Evolutionary conservation across 2,888 invertebrate genomes (phyloP), one percentile per base, ranked within the genome.

Genomic region (Deroplatys truncata): DNA sequence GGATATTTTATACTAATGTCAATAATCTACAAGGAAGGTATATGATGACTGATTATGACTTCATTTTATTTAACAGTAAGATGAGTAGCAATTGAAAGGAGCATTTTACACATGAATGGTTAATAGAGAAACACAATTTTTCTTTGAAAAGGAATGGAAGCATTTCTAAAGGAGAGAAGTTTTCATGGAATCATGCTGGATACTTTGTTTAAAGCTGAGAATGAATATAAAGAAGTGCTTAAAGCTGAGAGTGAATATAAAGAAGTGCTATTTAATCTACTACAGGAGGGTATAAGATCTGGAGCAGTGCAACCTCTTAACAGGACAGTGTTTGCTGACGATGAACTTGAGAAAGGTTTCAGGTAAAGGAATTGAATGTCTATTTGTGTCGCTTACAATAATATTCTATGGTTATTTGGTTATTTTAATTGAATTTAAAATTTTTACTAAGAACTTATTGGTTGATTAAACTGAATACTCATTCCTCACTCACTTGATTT

Each of bases 301-400:
- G 96, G 96, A 0, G 95, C 95, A 0, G 96, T 97, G 1, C 94
- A 94, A 89, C 97, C 97, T 0, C 94, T 97, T 10, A 94, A 95
- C 0, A 94, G 95, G 90, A 95, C 95, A 86, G 94, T 95, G 0
- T 97, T 96, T 92, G 93, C 93, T 82, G 93, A 94, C 0, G 93
- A 95, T 56, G 94, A 96, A 91, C 94, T 96, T 0, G 96, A 96
- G 92, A 93, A 94, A 15, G 96, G 96, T 0, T 96, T 96, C 94
- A 93, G 95, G 86, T 95, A 72, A 72, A 43, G 43, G 43, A 13
- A 13, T 13, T 43, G 1, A 13, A 43, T 43, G 43, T 43, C 43
- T 13, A 4, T 31, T 43, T 43, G 43, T 43, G 43, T 10, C 2
- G 13, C 13, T 43, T 13, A 43, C 10, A 43, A 13, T 43, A 35